Evolutionary conservation across 2,113 vertebrate genomes (phyloP).

Genomic region (Heptranchias perlo): DNA sequence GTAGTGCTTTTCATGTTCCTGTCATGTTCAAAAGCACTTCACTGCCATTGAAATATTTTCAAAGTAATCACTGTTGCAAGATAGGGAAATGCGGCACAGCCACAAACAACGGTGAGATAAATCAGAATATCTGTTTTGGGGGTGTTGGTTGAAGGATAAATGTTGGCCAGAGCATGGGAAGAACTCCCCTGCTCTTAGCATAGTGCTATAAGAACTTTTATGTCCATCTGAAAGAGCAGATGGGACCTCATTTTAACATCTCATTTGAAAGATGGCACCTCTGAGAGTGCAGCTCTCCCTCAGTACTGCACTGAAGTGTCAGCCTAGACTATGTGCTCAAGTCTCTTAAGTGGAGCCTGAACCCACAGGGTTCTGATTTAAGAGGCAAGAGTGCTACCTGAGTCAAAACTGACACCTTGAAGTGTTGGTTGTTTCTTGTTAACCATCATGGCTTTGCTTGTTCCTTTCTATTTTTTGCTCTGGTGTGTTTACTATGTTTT

Average conservation of each 20-base stretch:
- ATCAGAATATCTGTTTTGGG: not conserved
- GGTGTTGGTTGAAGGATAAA: not conserved
- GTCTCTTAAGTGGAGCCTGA: not conserved
- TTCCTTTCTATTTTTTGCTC: too few species aligned
- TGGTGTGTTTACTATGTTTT: not conserved
- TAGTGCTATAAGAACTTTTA: not conserved
- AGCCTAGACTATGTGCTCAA: not conserved
- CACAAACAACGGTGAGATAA: not conserved
- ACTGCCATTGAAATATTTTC: not conserved
- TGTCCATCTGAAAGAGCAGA: not conserved
- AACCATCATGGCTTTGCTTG: not conserved
- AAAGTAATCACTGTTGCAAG: not conserved
- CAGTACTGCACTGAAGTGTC: not conserved
- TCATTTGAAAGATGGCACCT: not conserved
- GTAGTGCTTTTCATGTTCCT: not conserved
- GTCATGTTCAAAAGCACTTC: not conserved
- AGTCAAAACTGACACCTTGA: not conserved
- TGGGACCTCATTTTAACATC: too few species aligned
- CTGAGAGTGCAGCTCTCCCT: not conserved
- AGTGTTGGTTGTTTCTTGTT: not conserved
- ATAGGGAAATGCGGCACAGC: not conserved
- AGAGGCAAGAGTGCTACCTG: not conserved
- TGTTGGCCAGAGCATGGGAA: not conserved
- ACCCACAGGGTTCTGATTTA: not conserved
- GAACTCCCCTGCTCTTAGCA: not conserved